Evolutionary conservation across 2,888 invertebrate species (phyloP), one percentile per base, ranked within the genome.

Genomic region (Rhagophthalmus giganteus): DNA sequence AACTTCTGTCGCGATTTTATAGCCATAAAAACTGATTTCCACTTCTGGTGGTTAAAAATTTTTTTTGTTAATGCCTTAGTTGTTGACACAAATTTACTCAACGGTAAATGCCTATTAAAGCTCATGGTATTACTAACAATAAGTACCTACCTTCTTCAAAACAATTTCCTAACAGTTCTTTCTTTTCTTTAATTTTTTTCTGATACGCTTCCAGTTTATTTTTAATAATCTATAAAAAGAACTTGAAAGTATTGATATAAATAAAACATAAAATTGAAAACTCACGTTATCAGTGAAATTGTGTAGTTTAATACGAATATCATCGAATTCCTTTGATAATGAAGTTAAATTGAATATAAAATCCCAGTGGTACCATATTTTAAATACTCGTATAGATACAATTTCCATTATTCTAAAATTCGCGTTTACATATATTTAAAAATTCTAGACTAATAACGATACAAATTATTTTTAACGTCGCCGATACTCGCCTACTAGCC

Each of bases 71-170:
- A n/a, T n/a, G n/a, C n/a, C n/a, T n/a, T n/a, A n/a, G n/a, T n/a
- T n/a, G n/a, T n/a, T n/a, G n/a, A n/a, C n/a, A n/a, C n/a, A n/a
- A n/a, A n/a, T n/a, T n/a, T n/a, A n/a, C n/a, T n/a, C n/a, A n/a
- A n/a, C n/a, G n/a, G n/a, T n/a, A n/a, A n/a, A n/a, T n/a, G n/a
- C n/a, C n/a, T n/a, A n/a, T n/a, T n/a, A n/a, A n/a, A n/a, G n/a
- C n/a, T n/a, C n/a, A n/a, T n/a, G n/a, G n/a, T n/a, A n/a, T n/a
- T n/a, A n/a, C n/a, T n/a, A n/a, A n/a, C n/a, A n/a, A n/a, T n/a
- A n/a, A n/a, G n/a, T n/a, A n/a, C n/a, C n/a, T 24, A 31, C 32
- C 25, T 37, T 82, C 78, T 1, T 76, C 71, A 27, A 76, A 78
- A 14, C n/a, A 12, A n/a, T 16, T 16, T 42, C 13, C 39, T 4